phyloP scores from a whole-genome alignment of 1,140 invertebrate species.

The Thaumatotibia leucotreta region DNA sequence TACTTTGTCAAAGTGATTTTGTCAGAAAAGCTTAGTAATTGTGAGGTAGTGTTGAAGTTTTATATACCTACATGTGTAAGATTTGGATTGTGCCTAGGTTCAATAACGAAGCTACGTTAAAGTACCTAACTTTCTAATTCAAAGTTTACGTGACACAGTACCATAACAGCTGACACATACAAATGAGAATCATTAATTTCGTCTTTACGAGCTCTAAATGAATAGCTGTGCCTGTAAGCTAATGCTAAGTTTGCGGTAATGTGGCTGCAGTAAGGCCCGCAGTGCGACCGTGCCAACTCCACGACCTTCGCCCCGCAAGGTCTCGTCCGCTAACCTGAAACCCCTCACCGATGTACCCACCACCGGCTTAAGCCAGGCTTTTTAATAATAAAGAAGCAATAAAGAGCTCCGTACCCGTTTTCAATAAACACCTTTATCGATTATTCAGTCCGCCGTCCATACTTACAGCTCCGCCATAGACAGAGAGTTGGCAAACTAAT shows the following conservation, averaged over 20 bases:
- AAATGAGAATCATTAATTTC: neutral
- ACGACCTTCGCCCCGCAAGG: neutral
- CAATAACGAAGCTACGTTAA: neutral
- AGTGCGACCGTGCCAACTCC: neutral
- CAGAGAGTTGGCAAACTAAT: slow-evolving; percentile 75
- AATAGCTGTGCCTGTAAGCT: neutral
- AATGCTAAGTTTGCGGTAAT: slow-evolving; percentile 2
- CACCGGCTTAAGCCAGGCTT: slow-evolving; percentile 36
- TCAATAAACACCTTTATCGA: slow-evolving; percentile 77
- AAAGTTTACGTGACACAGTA: neutral
- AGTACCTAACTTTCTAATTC: neutral
- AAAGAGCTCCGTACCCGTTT: slow-evolving; percentile 72
- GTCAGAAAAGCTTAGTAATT: too few relatives aligned
- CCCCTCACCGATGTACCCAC: neutral
- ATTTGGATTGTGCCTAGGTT: slow-evolving; percentile 6
- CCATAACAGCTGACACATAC: neutral
- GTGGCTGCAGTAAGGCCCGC: neutral
- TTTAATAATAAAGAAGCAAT: slow-evolving; percentile 73
- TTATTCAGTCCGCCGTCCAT: slow-evolving; percentile 74
- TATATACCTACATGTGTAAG: too few relatives aligned
- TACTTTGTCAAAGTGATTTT: too few relatives aligned
- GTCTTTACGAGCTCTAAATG: neutral
- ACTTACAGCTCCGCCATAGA: slow-evolving; percentile 73
- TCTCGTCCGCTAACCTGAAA: neutral
- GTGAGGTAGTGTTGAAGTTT: too few relatives aligned